Evolutionary conservation across 2,888 invertebrate species (phyloP).

Genomic region (Aspidiotus destructor): DNA sequence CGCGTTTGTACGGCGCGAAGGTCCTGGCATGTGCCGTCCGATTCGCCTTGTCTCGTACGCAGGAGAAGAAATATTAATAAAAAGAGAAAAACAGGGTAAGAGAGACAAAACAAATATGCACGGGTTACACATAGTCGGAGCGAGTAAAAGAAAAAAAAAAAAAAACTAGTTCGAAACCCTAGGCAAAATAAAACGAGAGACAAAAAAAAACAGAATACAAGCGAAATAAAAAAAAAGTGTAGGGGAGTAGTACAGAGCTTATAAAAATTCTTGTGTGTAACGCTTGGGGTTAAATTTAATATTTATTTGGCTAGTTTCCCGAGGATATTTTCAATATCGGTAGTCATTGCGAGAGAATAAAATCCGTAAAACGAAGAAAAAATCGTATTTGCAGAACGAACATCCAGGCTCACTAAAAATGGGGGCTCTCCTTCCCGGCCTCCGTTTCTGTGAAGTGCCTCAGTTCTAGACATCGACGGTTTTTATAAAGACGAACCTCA

Average conservation of each 20-base stretch:
- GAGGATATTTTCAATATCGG: conserved; percentile 22
- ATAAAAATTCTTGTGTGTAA: conserved; percentile 24
- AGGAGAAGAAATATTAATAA: conserved; percentile 14
- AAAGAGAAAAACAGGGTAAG: conserved; percentile 11
- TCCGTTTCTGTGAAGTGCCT: too few species aligned
- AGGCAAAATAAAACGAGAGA: background rate
- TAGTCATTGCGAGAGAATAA: conserved; percentile 17
- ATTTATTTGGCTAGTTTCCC: conserved; percentile 31
- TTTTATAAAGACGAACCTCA: too few species aligned
- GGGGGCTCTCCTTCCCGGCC: too few species aligned
- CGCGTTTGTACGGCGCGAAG: background rate
- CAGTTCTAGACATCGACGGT: too few species aligned
- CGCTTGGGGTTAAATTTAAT: conserved; percentile 31
- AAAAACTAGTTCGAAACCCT: conserved; percentile 3
- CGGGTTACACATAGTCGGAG: too few species aligned
- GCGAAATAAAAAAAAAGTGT: background rate
- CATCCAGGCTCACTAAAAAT: background rate
- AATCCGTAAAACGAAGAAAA: background rate
- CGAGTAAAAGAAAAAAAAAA: background rate
- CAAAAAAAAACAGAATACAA: background rate
- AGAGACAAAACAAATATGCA: background rate
- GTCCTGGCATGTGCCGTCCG: conserved; percentile 22
- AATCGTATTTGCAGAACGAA: background rate
- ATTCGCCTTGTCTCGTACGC: conserved; percentile 2
- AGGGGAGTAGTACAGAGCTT: conserved; percentile 18